Conservation (phyloP, 2,113 vertebrate genomes). For the Embiotoca jacksoni region DNA sequence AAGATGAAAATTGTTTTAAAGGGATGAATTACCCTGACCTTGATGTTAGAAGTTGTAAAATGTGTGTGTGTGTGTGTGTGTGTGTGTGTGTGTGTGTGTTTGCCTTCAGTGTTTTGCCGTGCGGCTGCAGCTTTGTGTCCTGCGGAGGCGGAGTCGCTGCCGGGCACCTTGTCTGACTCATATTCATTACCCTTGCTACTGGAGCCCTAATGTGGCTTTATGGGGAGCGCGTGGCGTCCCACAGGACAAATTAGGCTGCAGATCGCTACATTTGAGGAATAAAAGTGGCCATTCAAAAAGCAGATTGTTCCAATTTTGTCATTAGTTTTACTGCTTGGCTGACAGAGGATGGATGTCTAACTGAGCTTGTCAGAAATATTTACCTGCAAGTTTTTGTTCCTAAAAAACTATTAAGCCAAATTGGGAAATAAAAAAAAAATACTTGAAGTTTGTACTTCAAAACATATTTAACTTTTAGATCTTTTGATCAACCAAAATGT, state of each 20-base stretch:
- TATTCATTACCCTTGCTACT: constrained; percentile 73
- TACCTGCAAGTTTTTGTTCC: constrained; percentile 24
- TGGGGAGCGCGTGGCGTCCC: constrained; percentile 69
- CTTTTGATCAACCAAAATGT: background rate
- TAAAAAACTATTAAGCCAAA: background rate
- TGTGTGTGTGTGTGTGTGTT: background rate
- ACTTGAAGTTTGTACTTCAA: background rate
- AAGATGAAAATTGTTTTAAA: constrained; percentile 19
- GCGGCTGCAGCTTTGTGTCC: constrained; percentile 16
- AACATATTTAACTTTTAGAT: background rate
- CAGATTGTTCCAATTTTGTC: constrained; percentile 82
- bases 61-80: too few species aligned
- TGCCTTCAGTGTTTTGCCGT: background rate
- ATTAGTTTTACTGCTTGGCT: constrained; percentile 76
- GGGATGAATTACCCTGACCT: constrained; percentile 41
- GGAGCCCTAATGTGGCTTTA: constrained; percentile 66
- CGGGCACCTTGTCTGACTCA: constrained; percentile 63
- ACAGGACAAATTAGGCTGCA: constrained; percentile 74
- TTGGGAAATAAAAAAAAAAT: background rate
- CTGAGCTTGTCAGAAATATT: constrained; percentile 24
- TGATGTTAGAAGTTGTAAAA: constrained; percentile 41
- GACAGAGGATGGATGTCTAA: constrained; percentile 54
- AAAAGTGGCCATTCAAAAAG: constrained; percentile 76
- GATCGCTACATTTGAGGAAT: constrained; percentile 72
- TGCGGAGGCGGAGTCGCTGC: constrained; percentile 30